Conservation (phyloP, 2,888 invertebrate genomes). For the Ichneumon xanthorius region DNA sequence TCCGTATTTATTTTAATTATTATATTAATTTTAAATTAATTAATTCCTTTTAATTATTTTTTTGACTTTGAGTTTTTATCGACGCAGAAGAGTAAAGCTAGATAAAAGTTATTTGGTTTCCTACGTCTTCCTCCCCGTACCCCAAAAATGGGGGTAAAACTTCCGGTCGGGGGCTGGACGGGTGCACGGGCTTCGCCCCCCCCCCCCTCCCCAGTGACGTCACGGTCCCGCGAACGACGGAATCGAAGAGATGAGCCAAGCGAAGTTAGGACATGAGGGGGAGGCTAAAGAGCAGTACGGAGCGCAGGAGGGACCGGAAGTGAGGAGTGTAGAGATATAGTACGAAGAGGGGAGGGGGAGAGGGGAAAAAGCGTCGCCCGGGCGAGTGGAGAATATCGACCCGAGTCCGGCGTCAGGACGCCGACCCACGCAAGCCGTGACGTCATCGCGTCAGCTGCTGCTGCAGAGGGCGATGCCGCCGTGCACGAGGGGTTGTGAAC, state of each 20-base stretch:
- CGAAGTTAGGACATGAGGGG: slow-evolving; percentile 36
- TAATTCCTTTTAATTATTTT: too few relatives aligned
- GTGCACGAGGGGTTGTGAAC: slow-evolving; percentile 73
- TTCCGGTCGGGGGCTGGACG: slow-evolving; percentile 64
- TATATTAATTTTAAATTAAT: neutral
- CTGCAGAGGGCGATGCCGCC: slow-evolving; percentile 68
- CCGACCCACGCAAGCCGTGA: slow-evolving; percentile 81
- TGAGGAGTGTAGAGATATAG: slow-evolving; percentile 57
- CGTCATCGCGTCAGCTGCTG: slow-evolving; percentile 82
- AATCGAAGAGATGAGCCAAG: slow-evolving; percentile 54
- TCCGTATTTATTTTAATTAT: neutral
- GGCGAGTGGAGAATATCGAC: slow-evolving; percentile 82
- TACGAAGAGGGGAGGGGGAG: slow-evolving; percentile 51
- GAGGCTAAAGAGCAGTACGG: neutral
- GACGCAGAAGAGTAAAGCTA: slow-evolving; percentile 42
- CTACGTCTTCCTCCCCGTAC: slow-evolving; percentile 41
- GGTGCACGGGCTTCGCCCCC: slow-evolving; percentile 67
- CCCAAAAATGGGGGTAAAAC: slow-evolving; percentile 53
- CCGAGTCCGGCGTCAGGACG: slow-evolving; percentile 80
- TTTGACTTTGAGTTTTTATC: neutral
- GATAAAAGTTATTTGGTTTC: slow-evolving; percentile 72
- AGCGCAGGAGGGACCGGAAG: slow-evolving; percentile 52
- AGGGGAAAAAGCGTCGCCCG: slow-evolving; percentile 77
- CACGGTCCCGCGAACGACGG: slow-evolving; percentile 66
- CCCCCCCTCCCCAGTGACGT: slow-evolving; percentile 71